Percentiles rank a stretch among this genome's conserved stretches.
Evolutionary conservation across 2,888 invertebrate species (phyloP).

Genomic region (Orthosia gracilis): DNA sequence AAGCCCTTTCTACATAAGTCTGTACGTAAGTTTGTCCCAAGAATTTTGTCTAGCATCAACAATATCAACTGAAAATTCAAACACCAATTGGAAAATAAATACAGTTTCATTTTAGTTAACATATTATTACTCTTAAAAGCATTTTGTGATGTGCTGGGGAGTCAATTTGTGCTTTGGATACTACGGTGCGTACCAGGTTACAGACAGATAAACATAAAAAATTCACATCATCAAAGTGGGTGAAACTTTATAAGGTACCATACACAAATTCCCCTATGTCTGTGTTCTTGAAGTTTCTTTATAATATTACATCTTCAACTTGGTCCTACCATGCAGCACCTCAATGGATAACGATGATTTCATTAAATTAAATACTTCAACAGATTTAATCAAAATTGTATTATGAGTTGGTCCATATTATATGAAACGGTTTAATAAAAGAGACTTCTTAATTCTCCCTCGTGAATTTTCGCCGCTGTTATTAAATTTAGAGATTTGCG

Average conservation of each 20-base stretch:
- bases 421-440: conserved; percentile 57
- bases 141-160: conserved; percentile 68
- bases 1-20: conserved; percentile 75
- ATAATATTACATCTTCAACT: conserved; percentile 68
- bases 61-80: conserved; percentile 42
- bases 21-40: conserved; percentile 44
- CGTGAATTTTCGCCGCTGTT: conserved; percentile 54
- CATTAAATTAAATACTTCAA: conserved; percentile 55
- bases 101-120: conserved; percentile 45
- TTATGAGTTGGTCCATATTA: conserved; percentile 46
- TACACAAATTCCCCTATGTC: conserved; percentile 90
- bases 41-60: conserved; percentile 49
- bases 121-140: conserved; percentile 63
- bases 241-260: conserved; percentile 91
- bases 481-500: conserved; percentile 64
- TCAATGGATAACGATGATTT: conserved; percentile 75
- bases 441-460: conserved; percentile 54
- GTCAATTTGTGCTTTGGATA: conserved; percentile 72
- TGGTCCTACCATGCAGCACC: conserved; percentile 85
- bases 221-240: conserved; percentile 85
- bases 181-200: conserved; percentile 85
- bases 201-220: conserved; percentile 79
- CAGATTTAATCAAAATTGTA: conserved; percentile 54
- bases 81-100: conserved; percentile 57
- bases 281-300: conserved; percentile 71